Conservation (phyloP, 1,140 invertebrate species). For the Pinna nobilis region DNA sequence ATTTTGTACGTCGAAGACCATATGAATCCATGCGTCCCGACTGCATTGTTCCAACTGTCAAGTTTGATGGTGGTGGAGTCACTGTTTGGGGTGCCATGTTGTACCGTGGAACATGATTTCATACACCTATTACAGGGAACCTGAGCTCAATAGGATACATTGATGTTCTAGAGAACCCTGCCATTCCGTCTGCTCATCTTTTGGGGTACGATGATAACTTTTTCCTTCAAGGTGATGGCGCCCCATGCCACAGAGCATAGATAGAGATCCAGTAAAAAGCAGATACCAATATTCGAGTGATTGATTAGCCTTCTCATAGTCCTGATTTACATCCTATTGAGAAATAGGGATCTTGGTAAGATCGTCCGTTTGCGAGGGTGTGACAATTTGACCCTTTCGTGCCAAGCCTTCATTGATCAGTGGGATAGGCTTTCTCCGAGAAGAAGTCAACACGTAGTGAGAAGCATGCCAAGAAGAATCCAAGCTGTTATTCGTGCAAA, state of each 20-base stretch:
- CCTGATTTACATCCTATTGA: conserved; percentile 2
- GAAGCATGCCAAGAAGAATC: no score
- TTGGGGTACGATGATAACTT: background rate
- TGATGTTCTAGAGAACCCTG: background rate
- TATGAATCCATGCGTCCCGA: background rate
- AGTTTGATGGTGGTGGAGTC: conserved; percentile 22
- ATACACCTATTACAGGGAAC: background rate
- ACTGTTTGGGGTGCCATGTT: conserved; percentile 26
- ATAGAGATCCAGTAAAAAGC: conserved; percentile 5
- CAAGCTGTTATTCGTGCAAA: no score
- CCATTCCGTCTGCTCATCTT: conserved; percentile 1
- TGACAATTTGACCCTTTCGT: background rate
- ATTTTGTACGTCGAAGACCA: background rate
- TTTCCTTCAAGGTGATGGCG: background rate
- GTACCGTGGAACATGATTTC: conserved; percentile 4
- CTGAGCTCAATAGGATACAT: conserved; percentile 4
- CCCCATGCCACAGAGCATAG: background rate
- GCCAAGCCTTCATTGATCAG: no score
- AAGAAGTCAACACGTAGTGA: no score
- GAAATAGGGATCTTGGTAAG: background rate
- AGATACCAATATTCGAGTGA: background rate
- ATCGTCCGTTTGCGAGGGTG: background rate
- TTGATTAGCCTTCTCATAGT: background rate
- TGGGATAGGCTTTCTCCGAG: no score
- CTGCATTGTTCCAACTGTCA: conserved; percentile 20